These are phyloP conservation scores for Spea hammondii DNA, from an alignment of 2,797 vertebrate genomes.

Conservation along the genomic window DNA sequence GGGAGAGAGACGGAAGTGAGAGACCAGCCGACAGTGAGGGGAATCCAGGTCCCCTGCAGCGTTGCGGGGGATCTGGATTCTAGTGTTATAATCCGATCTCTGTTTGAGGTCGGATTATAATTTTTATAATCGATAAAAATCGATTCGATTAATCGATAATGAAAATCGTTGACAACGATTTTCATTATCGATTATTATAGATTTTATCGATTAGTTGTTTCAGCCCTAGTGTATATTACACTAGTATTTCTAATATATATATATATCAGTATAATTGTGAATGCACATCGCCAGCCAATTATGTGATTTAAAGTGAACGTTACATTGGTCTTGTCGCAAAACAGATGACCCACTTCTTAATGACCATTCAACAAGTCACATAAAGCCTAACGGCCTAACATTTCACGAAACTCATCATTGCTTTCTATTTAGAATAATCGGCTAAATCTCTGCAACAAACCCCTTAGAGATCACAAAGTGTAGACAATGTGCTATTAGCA, in stretches of 20 bases:
- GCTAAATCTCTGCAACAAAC: conserved; percentile 1
- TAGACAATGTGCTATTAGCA: conserved; percentile 24
- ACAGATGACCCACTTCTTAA: conserved; percentile 21
- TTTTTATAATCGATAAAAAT: too few relatives aligned
- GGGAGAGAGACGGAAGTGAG: too few relatives aligned
- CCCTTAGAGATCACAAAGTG: conserved; percentile 16
- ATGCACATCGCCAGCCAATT: neutral
- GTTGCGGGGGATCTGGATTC: too few relatives aligned
- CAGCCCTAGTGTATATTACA: too few relatives aligned
- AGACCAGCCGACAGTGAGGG: too few relatives aligned
- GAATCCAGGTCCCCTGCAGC: too few relatives aligned
- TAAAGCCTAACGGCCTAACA: neutral
- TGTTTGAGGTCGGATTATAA: too few relatives aligned
- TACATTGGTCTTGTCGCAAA: neutral
- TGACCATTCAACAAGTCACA: conserved; percentile 9
- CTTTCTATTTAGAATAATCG: conserved; percentile 24
- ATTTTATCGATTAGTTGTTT: too few relatives aligned
- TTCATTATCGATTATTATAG: too few relatives aligned
- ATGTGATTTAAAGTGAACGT: neutral
- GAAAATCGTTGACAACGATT: too few relatives aligned
- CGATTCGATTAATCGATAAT: too few relatives aligned
- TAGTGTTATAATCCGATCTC: too few relatives aligned
- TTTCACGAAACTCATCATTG: conserved; percentile 34
- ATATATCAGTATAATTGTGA: neutral
- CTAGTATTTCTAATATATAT: neutral